These are phyloP conservation scores for Chondrilla cf. caribensis DNA, from an alignment of 37 sponge, comb jelly and placozoan species.

Conservation along the genomic window DNA sequence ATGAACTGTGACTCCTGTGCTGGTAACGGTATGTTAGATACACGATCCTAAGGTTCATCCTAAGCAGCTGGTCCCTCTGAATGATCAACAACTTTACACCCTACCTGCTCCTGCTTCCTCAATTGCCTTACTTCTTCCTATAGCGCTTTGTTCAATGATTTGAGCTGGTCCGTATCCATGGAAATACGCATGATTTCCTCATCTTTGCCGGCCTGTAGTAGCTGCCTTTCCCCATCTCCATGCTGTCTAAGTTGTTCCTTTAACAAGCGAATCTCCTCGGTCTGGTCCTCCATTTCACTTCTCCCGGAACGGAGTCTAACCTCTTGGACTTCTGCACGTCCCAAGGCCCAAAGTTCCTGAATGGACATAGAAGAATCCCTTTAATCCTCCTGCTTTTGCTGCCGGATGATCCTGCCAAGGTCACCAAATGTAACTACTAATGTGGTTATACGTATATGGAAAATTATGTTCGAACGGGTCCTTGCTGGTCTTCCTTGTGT, in stretches of 20 bases:
- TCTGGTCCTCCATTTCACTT: neutral
- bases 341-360: neutral
- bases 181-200: neutral
- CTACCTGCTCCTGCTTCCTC: too few species aligned
- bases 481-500: too few species aligned
- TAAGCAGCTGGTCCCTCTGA: too few species aligned
- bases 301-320: neutral
- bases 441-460: neutral
- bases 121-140: too few species aligned
- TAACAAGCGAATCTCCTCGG: neutral
- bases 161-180: neutral
- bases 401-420: slow-evolving; percentile 1
- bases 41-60: too few species aligned
- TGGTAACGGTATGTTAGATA: too few species aligned
- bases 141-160: neutral
- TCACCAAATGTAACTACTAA: slow-evolving; percentile 12
- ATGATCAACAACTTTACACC: too few species aligned
- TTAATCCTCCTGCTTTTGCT: neutral
- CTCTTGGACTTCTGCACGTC: neutral
- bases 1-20: too few species aligned
- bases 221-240: neutral
- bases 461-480: neutral
- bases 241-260: neutral
- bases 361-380: neutral
- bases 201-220: neutral